Evolutionary conservation across 1,140 invertebrate species (phyloP).

Genomic region (Trissolcus basalis): DNA sequence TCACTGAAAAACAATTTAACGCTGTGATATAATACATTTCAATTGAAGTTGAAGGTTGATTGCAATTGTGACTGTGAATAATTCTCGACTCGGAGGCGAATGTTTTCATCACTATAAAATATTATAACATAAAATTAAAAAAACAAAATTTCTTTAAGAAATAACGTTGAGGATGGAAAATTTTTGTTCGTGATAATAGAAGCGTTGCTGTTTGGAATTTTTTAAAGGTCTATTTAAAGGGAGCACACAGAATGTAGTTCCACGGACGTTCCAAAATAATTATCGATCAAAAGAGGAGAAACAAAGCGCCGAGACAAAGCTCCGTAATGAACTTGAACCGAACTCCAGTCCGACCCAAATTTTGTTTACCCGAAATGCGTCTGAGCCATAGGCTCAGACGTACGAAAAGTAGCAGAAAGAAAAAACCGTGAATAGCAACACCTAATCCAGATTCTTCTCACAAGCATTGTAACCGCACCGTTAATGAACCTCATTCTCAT

Average conservation of each 20-base stretch:
- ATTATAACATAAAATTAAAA: too few relatives aligned
- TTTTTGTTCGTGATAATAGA: slow-evolving; percentile 3
- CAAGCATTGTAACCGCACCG: slow-evolving; percentile 50
- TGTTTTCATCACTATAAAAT: not conserved
- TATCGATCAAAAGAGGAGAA: slow-evolving; percentile 41
- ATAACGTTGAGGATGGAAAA: not conserved
- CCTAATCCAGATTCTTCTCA: slow-evolving; percentile 58
- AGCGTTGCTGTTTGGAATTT: not conserved
- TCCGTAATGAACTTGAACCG: slow-evolving; percentile 50
- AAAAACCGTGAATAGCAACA: slow-evolving; percentile 4
- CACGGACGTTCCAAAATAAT: slow-evolving; percentile 35
- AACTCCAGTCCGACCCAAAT: slow-evolving; percentile 8
- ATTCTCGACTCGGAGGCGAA: not conserved
- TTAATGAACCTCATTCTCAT: slow-evolving; percentile 60
- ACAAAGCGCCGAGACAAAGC: slow-evolving; percentile 22
- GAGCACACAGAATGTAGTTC: slow-evolving; percentile 8
- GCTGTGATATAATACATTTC: not conserved
- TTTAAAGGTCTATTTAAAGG: slow-evolving; percentile 31
- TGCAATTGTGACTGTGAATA: not conserved
- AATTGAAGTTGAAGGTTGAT: slow-evolving; percentile 3
- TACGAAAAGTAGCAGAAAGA: slow-evolving; percentile 8
- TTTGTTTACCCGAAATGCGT: too few relatives aligned
- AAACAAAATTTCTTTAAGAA: too few relatives aligned
- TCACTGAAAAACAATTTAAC: not conserved
- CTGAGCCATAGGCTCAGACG: too few relatives aligned